Evolutionary conservation across 1,140 invertebrate species (phyloP).

Genomic region (Micrasema minimum): DNA sequence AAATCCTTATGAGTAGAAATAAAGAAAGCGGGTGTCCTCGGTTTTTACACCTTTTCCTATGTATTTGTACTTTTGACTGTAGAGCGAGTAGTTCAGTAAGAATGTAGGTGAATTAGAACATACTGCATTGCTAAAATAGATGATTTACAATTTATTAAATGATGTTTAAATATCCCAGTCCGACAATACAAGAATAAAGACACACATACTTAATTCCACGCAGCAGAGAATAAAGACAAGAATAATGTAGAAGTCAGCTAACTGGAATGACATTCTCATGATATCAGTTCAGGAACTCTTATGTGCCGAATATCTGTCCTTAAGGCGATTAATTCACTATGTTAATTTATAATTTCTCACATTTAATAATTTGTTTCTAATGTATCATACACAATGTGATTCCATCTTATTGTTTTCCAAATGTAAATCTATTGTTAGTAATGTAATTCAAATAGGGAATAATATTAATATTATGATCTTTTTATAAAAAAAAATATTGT

Average conservation of each 20-base stretch:
- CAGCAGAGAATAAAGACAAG: too few relatives aligned
- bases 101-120: constrained; percentile 28
- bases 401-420: constrained; percentile 46
- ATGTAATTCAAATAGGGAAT: constrained; percentile 53
- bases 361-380: constrained; percentile 24
- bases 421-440: constrained; percentile 50
- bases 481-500: constrained; percentile 52
- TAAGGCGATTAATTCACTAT: constrained; percentile 21
- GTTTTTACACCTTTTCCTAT: constrained; percentile 29
- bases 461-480: constrained; percentile 51
- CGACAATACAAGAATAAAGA: too few relatives aligned
- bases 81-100: constrained; percentile 27
- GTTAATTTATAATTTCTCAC: constrained; percentile 21
- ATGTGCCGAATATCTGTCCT: constrained; percentile 17
- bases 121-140: constrained; percentile 18
- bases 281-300: constrained; percentile 17
- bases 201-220: too few relatives aligned
- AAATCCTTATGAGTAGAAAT: constrained; percentile 29
- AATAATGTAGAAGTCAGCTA: too few relatives aligned
- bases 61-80: constrained; percentile 24
- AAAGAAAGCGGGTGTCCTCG: constrained; percentile 10
- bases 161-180: too few relatives aligned
- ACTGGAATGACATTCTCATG: neutral
- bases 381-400: constrained; percentile 41
- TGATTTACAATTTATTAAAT: constrained; percentile 14